Evolutionary conservation across 2,888 invertebrate species (phyloP).

Genomic region (Acrocyrtus sp.): DNA sequence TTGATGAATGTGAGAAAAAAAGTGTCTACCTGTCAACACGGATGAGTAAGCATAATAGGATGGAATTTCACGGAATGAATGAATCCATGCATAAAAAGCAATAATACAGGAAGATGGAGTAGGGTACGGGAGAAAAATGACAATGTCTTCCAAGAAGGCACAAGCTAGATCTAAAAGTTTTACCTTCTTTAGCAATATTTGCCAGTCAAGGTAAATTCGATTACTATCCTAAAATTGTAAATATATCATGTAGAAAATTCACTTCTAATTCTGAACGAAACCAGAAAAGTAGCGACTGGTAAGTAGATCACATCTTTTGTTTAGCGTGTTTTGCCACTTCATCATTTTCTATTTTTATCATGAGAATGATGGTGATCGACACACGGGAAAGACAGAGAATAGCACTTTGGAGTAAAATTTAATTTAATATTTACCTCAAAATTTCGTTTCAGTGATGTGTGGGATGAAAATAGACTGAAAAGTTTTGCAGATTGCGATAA

Average conservation of each 20-base stretch:
- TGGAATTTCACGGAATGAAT: conserved; percentile 17
- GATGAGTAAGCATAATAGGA: conserved; percentile 19
- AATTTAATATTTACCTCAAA: conserved; percentile 14
- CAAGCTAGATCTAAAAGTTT: too few species aligned
- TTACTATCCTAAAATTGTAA: too few species aligned
- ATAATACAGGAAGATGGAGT: too few species aligned
- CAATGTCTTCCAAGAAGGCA: neutral
- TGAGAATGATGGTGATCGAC: too few species aligned
- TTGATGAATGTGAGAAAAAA: conserved; percentile 30
- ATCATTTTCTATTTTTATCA: too few species aligned
- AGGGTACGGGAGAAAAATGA: neutral
- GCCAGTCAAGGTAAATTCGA: too few species aligned
- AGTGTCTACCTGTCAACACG: conserved; percentile 27
- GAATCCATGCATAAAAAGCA: conserved; percentile 10
- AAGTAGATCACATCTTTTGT: neutral
- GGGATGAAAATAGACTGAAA: neutral
- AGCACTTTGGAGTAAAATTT: conserved; percentile 10
- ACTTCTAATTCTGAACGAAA: too few species aligned
- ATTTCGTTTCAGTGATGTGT: too few species aligned
- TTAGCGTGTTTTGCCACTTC: neutral
- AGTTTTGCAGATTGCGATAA: too few species aligned
- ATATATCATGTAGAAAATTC: too few species aligned
- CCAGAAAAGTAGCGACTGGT: neutral
- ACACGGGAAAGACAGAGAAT: conserved; percentile 8
- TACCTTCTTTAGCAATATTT: too few species aligned